Base-by-base conservation (phyloP, 2,113 vertebrate species). In the Rhizomys pruinosus region DNA sequence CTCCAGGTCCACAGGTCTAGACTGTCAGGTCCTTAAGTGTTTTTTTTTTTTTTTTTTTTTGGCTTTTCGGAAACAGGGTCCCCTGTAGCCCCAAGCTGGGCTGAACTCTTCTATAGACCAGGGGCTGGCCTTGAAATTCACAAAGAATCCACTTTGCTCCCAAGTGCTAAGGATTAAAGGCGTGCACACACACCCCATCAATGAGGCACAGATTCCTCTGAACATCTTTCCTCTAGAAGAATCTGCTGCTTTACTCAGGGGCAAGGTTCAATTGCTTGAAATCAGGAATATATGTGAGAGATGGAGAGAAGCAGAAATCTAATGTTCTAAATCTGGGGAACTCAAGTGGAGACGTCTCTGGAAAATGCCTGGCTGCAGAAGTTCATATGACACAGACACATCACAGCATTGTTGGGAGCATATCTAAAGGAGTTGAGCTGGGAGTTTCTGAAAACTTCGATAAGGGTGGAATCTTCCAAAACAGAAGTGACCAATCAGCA, bases 391-490 rank as follows among this genome's bases (percentile, higher is more conserved):
- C 27, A 34, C 42, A 27, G 55, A 44, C 32, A 27, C 10, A n/a
- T n/a, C 44, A 17, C 3, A 44, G 61, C 63, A 63, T 77, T 52
- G 15, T 27, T 69, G 52, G 74, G 15, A 86, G 59, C 2, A 15
- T 10, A 61, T 32, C 52, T 89, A 73, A 84, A 89, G 76, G 7
- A 92, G 20, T 76, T 1, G 52, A 29, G 55, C 1, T 23, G 32
- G 66, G n/a, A 68, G 52, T 57, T 93, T 66, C 76, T 87, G 44
- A 91, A 66, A 89, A 82, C 52, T 55, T 86, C 44, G 77, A 4
- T 7, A 78, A 82, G 64, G 47, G 11, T 4, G 68, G 12, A 76
- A 19, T 59, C 23, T 73, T 34, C n/a, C 34, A 63, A 74, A 76
- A 81, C 64, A 89, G 27, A 92, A 72, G 42, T 82, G 42, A 69